Evolutionary conservation across 2,888 invertebrate species (phyloP).

Genomic region (Drosophila suboccidentalis): DNA sequence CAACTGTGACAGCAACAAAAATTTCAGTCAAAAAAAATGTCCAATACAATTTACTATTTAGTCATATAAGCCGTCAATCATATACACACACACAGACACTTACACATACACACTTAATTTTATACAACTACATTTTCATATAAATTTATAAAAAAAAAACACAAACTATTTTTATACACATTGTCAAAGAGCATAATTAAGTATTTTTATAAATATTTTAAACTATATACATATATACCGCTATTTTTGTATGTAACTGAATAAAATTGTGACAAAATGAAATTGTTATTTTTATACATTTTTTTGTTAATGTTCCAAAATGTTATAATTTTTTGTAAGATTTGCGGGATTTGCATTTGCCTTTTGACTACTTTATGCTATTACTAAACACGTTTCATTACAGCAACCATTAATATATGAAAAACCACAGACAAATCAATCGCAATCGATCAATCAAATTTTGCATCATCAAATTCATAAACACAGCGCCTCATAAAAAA

Average conservation of each 20-base stretch:
- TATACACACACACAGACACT: slow-evolving; percentile 13
- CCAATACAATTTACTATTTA: slow-evolving; percentile 31
- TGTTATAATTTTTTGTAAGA: slow-evolving; percentile 24
- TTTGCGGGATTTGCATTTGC: slow-evolving; percentile 41
- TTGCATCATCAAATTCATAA: slow-evolving; percentile 53
- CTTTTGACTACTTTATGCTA: slow-evolving; percentile 35
- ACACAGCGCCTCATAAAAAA: slow-evolving; percentile 67
- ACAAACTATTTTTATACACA: slow-evolving; percentile 72
- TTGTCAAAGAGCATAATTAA: slow-evolving; percentile 60
- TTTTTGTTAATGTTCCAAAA: slow-evolving; percentile 15
- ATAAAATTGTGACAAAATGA: slow-evolving; percentile 73
- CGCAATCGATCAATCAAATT: slow-evolving; percentile 42
- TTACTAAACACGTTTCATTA: slow-evolving; percentile 75
- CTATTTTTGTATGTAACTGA: slow-evolving; percentile 79
- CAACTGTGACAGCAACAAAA: slow-evolving; percentile 32
- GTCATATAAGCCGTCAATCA: slow-evolving; percentile 19
- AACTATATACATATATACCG: slow-evolving; percentile 48
- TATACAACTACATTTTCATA: slow-evolving; percentile 54
- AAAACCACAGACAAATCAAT: slow-evolving; percentile 9
- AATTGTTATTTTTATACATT: slow-evolving; percentile 52
- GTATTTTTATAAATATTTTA: slow-evolving; percentile 61
- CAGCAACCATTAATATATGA: slow-evolving; percentile 52
- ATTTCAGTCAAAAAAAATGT: slow-evolving; percentile 22
- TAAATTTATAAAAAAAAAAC: slow-evolving; percentile 19
- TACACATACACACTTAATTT: slow-evolving; percentile 15